Base-by-base conservation (phyloP, 2,113 vertebrate species). In the Phylloscopus trochilus region DNA sequence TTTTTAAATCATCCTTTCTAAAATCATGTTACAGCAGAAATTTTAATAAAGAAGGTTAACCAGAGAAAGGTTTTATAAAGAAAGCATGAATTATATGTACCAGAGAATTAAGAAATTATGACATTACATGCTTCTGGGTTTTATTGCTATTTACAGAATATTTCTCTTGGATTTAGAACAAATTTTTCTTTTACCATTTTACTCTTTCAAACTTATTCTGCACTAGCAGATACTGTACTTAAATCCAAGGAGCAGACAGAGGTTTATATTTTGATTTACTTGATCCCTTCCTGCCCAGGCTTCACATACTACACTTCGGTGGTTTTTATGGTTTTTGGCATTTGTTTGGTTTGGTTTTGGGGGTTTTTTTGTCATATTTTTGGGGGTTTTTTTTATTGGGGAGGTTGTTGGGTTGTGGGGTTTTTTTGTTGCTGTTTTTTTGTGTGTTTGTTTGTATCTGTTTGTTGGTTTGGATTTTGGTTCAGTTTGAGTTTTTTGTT, bases 151-250 rank as follows among this genome's bases (percentile, higher is more conserved):
- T 62, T 78, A 44, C 68, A 87, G 75, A 52, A 62, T 87, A 85
- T 72, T 80, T 43, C 8, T 83, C 17, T 83, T 84, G 35, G 10
- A 69, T 88, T 72, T 84, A 75, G 18, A 83, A 92, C 67, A 6
- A 81, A 15, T 58, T 92, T 93, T 87, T 68, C 46, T 96, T 83
- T 83, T 55, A 72, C 90, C 47, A 49, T 77, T 39, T 95, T 96
- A 60, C 43, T 87, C 44, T 90, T 92, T 67, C 28, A 59, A 90
- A 43, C 19, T 76, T 87, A 44, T 72, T 67, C 26, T 66, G 49
- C 43, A 68, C 27, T 82, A 73, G 51, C 21, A 80, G 59, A 77
- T 93, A 85, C 18, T 81, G 23, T 47, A 24, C 30, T 49, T 92
- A 33, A 8, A 93, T 64, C 27, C 27, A 56, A 94, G 93, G 26